Conservation (phyloP, 2,113 vertebrate species). For the Solenodon paradoxus region DNA sequence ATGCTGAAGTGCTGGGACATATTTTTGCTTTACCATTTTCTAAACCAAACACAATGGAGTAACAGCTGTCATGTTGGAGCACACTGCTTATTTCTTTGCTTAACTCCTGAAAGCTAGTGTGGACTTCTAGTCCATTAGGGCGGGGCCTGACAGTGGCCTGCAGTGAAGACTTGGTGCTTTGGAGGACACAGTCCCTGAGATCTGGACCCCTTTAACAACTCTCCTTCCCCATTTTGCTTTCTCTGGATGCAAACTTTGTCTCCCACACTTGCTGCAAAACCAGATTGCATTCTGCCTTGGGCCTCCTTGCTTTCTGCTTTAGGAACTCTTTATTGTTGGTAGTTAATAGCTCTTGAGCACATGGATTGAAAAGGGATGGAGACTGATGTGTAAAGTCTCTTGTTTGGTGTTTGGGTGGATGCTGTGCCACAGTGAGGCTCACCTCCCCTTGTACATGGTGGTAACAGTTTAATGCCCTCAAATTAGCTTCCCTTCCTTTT, state of each 20-base stretch:
- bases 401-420: not conserved
- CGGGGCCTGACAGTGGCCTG: not conserved
- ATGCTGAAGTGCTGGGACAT: not conserved
- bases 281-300: not conserved
- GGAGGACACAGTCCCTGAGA: not conserved
- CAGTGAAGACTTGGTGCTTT: not conserved
- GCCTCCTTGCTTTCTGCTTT: not conserved
- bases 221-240: not conserved
- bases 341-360: not conserved
- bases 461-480: not conserved
- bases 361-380: not conserved
- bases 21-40: not conserved
- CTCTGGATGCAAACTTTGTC: not conserved
- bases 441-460: not conserved
- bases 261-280: not conserved
- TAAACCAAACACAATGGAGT: not conserved
- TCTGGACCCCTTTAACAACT: not conserved
- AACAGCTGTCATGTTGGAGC: not conserved
- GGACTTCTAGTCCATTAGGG: not conserved
- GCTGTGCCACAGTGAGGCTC: not conserved
- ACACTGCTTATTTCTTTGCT: not conserved
- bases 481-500: not conserved
- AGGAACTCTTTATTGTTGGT: not conserved
- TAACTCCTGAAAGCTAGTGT: not conserved
- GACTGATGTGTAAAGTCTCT: too few relatives aligned